These are phyloP conservation scores for Lontra canadensis DNA, from an alignment of 2,113 vertebrate species.

Conservation along the genomic window DNA sequence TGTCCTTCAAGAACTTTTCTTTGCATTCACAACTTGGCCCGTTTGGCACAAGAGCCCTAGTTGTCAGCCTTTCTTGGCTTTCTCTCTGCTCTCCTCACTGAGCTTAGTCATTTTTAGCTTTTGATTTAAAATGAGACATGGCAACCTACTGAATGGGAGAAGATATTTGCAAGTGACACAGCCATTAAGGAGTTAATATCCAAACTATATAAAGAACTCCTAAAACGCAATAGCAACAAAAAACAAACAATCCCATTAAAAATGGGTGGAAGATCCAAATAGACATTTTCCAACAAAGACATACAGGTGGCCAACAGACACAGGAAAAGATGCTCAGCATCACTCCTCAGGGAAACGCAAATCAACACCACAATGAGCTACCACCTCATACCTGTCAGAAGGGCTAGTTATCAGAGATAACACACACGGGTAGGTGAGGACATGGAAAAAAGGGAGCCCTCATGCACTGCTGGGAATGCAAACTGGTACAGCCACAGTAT, in stretches of 20 bases:
- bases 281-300: neutral
- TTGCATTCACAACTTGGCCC: neutral
- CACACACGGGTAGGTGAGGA: neutral
- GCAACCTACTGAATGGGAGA: neutral
- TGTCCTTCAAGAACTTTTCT: neutral
- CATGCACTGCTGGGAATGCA: neutral
- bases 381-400: neutral
- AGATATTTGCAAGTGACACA: neutral
- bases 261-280: neutral
- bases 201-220: neutral
- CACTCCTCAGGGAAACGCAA: neutral
- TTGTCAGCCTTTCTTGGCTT: neutral
- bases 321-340: neutral
- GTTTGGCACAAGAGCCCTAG: neutral
- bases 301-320: neutral
- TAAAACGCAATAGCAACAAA: neutral
- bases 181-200: neutral
- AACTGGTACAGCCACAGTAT: neutral
- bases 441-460: neutral
- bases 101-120: neutral
- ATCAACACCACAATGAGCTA: neutral
- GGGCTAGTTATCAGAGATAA: neutral
- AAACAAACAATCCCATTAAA: neutral
- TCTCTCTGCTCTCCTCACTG: neutral
- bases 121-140: neutral